These are phyloP conservation scores for Psammodynastes pulverulentus DNA, from an alignment of 2,113 vertebrate genomes.

Conservation along the genomic window DNA sequence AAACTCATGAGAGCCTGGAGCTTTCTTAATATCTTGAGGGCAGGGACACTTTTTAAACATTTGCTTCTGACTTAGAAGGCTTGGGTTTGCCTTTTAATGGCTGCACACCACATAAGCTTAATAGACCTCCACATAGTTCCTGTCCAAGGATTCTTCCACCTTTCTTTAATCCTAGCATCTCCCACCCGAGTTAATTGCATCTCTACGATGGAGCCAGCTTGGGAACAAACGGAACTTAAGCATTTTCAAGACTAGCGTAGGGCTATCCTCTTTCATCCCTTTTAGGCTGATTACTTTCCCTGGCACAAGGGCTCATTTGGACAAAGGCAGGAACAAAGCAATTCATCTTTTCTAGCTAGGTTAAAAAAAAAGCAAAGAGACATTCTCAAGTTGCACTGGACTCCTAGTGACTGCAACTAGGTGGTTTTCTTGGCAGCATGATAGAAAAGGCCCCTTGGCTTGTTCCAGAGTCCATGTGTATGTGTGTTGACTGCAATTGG, in stretches of 20 bases:
- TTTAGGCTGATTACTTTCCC: neutral
- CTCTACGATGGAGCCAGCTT: neutral
- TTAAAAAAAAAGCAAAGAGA: neutral
- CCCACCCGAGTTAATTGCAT: neutral
- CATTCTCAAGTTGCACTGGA: neutral
- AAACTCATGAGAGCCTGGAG: neutral
- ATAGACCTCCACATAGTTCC: neutral
- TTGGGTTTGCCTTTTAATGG: neutral
- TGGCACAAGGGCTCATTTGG: neutral
- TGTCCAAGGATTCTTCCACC: neutral
- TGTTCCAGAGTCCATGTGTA: neutral
- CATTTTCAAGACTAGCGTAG: neutral
- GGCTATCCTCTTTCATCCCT: neutral
- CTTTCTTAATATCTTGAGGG: neutral
- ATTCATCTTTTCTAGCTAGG: neutral
- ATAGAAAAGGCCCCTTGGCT: neutral
- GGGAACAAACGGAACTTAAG: neutral
- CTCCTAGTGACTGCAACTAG: neutral
- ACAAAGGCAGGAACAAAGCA: neutral
- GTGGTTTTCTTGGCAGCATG: neutral
- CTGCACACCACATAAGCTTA: neutral
- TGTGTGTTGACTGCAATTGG: neutral
- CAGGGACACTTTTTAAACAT: neutral
- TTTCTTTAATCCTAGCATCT: neutral
- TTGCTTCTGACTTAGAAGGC: neutral